Conservation (phyloP, 2,888 invertebrate species). For the Ashinkailepas kermadecensis region DNA sequence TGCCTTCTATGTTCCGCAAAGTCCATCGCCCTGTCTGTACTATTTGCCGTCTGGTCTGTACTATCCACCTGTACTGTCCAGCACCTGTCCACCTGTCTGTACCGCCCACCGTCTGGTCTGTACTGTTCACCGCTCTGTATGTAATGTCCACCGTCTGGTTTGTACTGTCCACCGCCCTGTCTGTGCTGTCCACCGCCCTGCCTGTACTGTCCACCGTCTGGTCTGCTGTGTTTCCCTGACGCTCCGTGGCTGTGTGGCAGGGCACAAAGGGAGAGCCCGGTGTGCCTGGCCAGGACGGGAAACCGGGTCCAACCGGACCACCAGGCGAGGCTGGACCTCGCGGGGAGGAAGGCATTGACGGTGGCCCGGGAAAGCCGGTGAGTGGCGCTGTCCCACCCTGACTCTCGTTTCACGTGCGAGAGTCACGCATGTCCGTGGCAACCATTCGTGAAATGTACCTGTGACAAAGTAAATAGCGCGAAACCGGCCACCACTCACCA, state of each 20-base stretch:
- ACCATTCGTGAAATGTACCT: no score
- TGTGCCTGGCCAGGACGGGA: slow-evolving; percentile 60
- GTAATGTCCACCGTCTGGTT: not conserved
- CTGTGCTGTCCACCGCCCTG: not conserved
- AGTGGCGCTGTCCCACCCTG: slow-evolving; percentile 23
- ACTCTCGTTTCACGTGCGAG: no score
- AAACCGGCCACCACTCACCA: no score
- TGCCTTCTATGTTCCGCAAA: no score
- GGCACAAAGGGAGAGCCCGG: slow-evolving; percentile 56
- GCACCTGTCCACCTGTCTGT: no score
- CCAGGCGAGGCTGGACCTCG: slow-evolving; percentile 61
- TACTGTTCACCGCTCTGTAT: not conserved
- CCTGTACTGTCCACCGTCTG: not conserved
- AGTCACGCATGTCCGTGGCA: no score
- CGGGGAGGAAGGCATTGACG: slow-evolving; percentile 56
- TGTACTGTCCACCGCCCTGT: not conserved
- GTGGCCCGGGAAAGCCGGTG: slow-evolving; percentile 59
- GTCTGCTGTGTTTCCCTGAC: no score
- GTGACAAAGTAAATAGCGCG: no score
- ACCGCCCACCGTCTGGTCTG: no score
- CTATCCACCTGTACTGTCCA: no score
- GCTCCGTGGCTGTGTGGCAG: slow-evolving; percentile 17
- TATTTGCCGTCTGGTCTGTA: no score
- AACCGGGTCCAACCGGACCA: slow-evolving; percentile 62
- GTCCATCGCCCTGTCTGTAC: no score